Evolutionary conservation across 1,140 invertebrate genomes (phyloP).

Genomic region (Drosophila nebulosa): DNA sequence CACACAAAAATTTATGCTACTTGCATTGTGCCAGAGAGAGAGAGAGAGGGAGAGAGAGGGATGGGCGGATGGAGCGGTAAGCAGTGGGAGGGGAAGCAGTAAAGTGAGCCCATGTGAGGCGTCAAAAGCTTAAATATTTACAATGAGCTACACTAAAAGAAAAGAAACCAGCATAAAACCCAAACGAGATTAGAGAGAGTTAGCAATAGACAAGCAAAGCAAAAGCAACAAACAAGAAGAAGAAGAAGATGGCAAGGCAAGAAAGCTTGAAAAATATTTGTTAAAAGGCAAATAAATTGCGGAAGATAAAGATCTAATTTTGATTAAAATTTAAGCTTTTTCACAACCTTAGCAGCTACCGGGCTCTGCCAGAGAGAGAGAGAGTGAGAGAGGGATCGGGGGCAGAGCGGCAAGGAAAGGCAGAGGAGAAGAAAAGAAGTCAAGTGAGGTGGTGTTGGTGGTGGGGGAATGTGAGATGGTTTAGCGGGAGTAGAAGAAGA

Average conservation of each 20-base stretch:
- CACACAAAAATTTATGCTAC: too few species aligned
- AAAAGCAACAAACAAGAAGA: conserved; percentile 5
- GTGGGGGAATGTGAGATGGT: neutral
- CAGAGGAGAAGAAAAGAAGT: neutral
- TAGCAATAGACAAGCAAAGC: conserved; percentile 33
- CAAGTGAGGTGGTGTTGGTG: neutral
- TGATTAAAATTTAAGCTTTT: conserved; percentile 80
- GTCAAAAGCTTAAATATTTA: conserved; percentile 80
- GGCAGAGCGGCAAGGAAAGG: neutral
- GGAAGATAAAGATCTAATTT: conserved; percentile 74
- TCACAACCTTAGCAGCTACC: conserved; percentile 73
- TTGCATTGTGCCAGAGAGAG: neutral
- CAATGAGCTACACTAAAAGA: conserved; percentile 15
- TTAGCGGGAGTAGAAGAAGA: conserved; percentile 35
- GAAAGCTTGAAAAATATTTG: conserved; percentile 71
- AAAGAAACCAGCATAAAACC: neutral
- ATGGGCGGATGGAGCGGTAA: too few species aligned
- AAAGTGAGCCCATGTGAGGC: conserved; percentile 50
- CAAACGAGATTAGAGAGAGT: conserved; percentile 31
- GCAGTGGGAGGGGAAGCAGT: neutral
- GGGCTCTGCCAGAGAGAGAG: conserved; percentile 30
- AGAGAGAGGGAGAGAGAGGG: neutral
- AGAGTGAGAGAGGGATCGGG: neutral
- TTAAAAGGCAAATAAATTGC: conserved; percentile 76
- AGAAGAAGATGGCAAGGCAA: neutral